These are phyloP conservation scores for Phymanthus crucifer DNA, from an alignment of 92 coral and sea anemone species.

Conservation along the genomic window DNA sequence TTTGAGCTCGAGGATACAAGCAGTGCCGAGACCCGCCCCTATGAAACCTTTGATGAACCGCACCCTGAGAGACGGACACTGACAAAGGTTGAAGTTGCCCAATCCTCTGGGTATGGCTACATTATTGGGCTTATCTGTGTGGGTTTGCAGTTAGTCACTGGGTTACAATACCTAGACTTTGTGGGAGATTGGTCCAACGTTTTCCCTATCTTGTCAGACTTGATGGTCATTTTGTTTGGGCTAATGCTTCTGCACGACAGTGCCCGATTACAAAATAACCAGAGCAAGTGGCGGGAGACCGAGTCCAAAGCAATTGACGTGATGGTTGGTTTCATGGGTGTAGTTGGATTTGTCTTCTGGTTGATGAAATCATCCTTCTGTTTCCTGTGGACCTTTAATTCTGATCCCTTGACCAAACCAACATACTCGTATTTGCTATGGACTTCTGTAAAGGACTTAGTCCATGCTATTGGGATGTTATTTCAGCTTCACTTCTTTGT, in stretches of 20 bases:
- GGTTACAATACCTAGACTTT: slow-evolving; percentile 74
- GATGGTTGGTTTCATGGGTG: slow-evolving; percentile 86
- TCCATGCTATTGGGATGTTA: slow-evolving; percentile 61
- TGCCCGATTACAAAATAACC: background rate
- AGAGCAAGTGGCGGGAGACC: slow-evolving; percentile 76
- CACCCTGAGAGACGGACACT: slow-evolving; percentile 1
- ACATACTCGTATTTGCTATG: slow-evolving; percentile 47
- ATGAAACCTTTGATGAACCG: slow-evolving; percentile 37
- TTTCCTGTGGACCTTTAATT: slow-evolving; percentile 50
- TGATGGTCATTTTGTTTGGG: slow-evolving; percentile 64
- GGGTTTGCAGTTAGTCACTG: slow-evolving; percentile 63
- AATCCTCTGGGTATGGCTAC: slow-evolving; percentile 74
- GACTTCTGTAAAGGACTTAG: slow-evolving; percentile 61
- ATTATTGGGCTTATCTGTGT: slow-evolving; percentile 60
- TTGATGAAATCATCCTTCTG: slow-evolving; percentile 64
- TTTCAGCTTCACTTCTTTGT: slow-evolving; percentile 80
- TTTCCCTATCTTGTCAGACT: slow-evolving; percentile 68
- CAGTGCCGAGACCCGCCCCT: slow-evolving; percentile 18
- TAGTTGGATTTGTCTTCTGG: slow-evolving; percentile 73
- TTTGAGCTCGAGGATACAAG: slow-evolving; percentile 68
- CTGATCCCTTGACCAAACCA: slow-evolving; percentile 14
- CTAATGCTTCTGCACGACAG: slow-evolving; percentile 51
- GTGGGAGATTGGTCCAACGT: slow-evolving; percentile 78
- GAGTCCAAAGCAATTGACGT: slow-evolving; percentile 83
- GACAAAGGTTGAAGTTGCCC: slow-evolving; percentile 63